These are phyloP conservation scores for Drosophila pachea DNA, from an alignment of 1,140 invertebrate genomes.

Conservation along the genomic window DNA sequence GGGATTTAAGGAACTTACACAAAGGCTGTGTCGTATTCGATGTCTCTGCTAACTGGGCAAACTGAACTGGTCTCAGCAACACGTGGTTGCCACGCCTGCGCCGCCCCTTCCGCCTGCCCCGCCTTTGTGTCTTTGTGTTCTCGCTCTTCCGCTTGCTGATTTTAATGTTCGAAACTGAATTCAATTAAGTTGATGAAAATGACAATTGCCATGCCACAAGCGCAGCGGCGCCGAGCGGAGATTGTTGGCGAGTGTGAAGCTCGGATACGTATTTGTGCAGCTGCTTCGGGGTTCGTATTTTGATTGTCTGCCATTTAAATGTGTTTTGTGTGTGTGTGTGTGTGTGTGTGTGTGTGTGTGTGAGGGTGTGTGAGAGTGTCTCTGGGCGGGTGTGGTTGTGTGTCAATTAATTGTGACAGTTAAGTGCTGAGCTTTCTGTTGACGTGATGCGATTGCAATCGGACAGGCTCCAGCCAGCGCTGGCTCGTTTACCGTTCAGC, in stretches of 20 bases:
- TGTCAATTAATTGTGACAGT: constrained; percentile 57
- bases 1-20: constrained; percentile 16
- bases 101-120: too few relatives aligned
- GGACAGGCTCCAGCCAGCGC: neutral
- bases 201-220: constrained; percentile 55
- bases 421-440: constrained; percentile 48
- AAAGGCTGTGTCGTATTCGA: constrained; percentile 11
- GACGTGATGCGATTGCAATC: constrained; percentile 33
- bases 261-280: constrained; percentile 23
- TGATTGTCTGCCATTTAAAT: constrained; percentile 46
- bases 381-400: constrained; percentile 9
- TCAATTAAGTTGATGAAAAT: constrained; percentile 74
- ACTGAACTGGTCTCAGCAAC: constrained; percentile 13
- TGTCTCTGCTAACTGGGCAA: constrained; percentile 9
- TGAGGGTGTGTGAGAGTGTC: constrained; percentile 1
- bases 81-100: constrained; percentile 3
- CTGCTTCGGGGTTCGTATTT: constrained; percentile 2
- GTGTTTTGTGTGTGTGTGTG: constrained; percentile 8
- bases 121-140: too few relatives aligned
- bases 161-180: constrained; percentile 45
- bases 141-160: neutral
- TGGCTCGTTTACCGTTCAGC: neutral
- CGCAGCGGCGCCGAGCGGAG: neutral
- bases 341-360: constrained; percentile 12
- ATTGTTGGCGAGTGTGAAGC: constrained; percentile 17